phyloP scores from a whole-genome alignment of 2,113 vertebrate species.

The Podarcis muralis region DNA sequence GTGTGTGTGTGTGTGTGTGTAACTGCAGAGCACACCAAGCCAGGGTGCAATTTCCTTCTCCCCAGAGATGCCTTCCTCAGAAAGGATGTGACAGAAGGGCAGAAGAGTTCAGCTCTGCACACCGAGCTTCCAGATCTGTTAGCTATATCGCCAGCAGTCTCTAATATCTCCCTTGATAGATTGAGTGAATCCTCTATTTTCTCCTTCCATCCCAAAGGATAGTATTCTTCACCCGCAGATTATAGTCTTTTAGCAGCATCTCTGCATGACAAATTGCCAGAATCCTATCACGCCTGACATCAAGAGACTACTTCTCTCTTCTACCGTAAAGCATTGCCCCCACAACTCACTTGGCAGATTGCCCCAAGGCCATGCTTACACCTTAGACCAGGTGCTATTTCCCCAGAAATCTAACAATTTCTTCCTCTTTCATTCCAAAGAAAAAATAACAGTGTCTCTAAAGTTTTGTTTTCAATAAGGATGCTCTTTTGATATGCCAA shows the following conservation, averaged over 20 bases:
- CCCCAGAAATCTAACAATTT: not conserved
- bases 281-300: not conserved
- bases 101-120: not conserved
- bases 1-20: too few relatives aligned
- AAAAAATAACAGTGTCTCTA: constrained; percentile 21
- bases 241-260: constrained; percentile 24
- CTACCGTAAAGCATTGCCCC: constrained; percentile 2
- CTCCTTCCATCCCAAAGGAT: not conserved
- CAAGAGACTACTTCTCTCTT: not conserved
- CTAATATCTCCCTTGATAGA: constrained; percentile 4
- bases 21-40: not conserved
- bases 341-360: not conserved
- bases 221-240: not conserved
- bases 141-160: not conserved
- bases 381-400: constrained; percentile 7
- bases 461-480: constrained; percentile 24
- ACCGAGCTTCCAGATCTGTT: not conserved
- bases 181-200: constrained; percentile 11
- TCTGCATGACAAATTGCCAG: not conserved
- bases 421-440: constrained; percentile 17
- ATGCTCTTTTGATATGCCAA: constrained; percentile 12
- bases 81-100: not conserved
- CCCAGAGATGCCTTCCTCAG: not conserved
- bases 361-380: not conserved
- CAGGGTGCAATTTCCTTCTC: not conserved